Conservation (phyloP, 2,888 invertebrate genomes). For the Trileptium ribeirensis region DNA sequence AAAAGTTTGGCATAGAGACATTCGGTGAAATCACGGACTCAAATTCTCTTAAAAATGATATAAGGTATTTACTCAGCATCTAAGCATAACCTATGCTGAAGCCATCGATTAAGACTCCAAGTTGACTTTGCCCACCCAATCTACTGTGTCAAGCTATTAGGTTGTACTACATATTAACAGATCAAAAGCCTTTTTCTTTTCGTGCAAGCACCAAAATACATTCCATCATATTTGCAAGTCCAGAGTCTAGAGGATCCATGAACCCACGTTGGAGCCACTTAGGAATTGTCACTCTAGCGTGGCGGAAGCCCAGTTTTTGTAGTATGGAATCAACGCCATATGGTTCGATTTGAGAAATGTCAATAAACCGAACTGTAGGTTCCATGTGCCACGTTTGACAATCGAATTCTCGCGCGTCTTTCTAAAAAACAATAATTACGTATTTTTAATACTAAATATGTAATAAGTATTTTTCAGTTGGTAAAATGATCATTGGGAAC, state of each 20-base stretch:
- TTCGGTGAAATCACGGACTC: too few relatives aligned
- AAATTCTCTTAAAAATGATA: too few relatives aligned
- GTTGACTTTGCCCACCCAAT: too few relatives aligned
- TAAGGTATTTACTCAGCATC: too few relatives aligned
- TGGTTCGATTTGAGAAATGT: conserved; percentile 65
- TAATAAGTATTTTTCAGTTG: too few relatives aligned
- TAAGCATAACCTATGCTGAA: too few relatives aligned
- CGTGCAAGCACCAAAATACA: conserved; percentile 10
- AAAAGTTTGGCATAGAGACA: too few relatives aligned
- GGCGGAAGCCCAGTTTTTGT: conserved; percentile 91
- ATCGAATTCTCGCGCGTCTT: conserved; percentile 80
- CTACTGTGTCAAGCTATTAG: too few relatives aligned
- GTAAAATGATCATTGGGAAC: too few relatives aligned
- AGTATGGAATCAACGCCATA: conserved; percentile 97
- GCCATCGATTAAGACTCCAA: too few relatives aligned
- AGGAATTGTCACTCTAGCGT: conserved; percentile 94
- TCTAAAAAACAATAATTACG: too few relatives aligned
- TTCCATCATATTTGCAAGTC: conserved; percentile 60
- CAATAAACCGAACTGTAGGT: conserved; percentile 58
- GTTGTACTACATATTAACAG: neutral
- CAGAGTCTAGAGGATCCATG: conserved; percentile 91
- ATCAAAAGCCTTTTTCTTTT: conserved; percentile 17
- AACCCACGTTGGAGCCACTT: conserved; percentile 98
- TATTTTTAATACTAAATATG: too few relatives aligned
- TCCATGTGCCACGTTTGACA: conserved; percentile 94